Evolutionary conservation across 30 jellyfish, hydroid and myxozoan species (phyloP).

Genomic region (Aurelia sp.): DNA sequence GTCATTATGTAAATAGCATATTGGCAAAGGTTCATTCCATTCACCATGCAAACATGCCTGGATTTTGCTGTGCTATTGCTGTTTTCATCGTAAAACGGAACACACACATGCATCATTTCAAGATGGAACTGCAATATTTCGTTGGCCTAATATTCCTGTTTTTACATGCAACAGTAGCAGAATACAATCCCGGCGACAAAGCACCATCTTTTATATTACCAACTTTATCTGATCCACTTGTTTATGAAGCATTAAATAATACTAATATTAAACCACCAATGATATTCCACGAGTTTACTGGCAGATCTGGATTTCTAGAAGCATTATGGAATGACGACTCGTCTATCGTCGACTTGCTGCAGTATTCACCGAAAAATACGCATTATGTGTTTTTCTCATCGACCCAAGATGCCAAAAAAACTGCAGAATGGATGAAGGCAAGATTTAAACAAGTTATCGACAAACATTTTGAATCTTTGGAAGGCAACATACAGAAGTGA

Average conservation of each 20-base stretch:
- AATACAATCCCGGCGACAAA: conserved; percentile 84
- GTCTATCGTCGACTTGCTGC: conserved; percentile 81
- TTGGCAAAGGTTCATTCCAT: too few species aligned
- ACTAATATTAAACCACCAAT: conserved; percentile 90
- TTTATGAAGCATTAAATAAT: conserved; percentile 83
- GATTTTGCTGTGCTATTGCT: too few species aligned
- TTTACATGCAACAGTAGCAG: conserved; percentile 8
- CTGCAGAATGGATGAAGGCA: conserved; percentile 94
- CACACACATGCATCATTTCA: neutral
- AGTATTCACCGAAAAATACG: conserved; percentile 85
- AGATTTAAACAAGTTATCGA: conserved; percentile 78
- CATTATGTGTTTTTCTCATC: conserved; percentile 92
- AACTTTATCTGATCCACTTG: conserved; percentile 81
- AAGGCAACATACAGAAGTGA: conserved; percentile 32
- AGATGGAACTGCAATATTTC: neutral
- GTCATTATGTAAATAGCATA: too few species aligned
- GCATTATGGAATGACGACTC: conserved; percentile 93
- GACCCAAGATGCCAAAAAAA: conserved; percentile 70
- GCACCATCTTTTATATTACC: conserved; percentile 96
- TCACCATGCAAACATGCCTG: too few species aligned
- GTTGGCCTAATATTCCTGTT: conserved; percentile 1
- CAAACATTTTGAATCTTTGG: conserved; percentile 48
- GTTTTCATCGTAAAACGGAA: too few species aligned
- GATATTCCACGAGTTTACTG: conserved; percentile 90
- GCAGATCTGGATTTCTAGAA: conserved; percentile 93